These are phyloP conservation scores for Drosophila pullipes DNA, from an alignment of 2,888 invertebrate species.

Conservation along the genomic window DNA sequence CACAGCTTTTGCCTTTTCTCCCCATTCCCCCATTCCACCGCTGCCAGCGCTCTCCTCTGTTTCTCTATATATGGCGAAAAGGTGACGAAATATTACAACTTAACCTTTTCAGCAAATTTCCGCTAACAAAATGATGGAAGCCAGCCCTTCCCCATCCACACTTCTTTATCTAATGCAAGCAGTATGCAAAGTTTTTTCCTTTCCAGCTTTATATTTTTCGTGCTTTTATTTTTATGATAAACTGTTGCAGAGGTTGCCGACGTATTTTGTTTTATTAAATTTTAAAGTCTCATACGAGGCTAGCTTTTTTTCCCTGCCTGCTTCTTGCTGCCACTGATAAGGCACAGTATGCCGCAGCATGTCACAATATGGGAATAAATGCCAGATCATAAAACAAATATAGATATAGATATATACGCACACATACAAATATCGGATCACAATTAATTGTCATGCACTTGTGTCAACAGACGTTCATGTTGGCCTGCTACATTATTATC, in stretches of 20 bases:
- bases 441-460: conserved; percentile 59
- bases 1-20: conserved; percentile 65
- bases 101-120: conserved; percentile 78
- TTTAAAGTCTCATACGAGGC: conserved; percentile 46
- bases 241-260: conserved; percentile 12
- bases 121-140: conserved; percentile 68
- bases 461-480: conserved; percentile 48
- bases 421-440: conserved; percentile 36
- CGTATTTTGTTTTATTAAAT: conserved; percentile 42
- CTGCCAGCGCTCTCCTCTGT: neutral
- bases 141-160: neutral
- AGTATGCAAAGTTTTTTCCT: conserved; percentile 21
- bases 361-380: neutral
- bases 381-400: conserved; percentile 41
- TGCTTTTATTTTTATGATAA: conserved; percentile 14
- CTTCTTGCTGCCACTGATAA: conserved; percentile 39
- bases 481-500: conserved; percentile 38
- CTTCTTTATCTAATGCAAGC: neutral
- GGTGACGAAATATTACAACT: conserved; percentile 81
- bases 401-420: conserved; percentile 20
- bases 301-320: conserved; percentile 17
- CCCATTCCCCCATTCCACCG: neutral
- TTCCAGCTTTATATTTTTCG: conserved; percentile 1
- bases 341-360: conserved; percentile 21
- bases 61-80: conserved; percentile 33